A percentile compares a stretch with the other conserved stretches of the same genome.
phyloP scores from a whole-genome alignment of 2,888 invertebrate genomes.

The Leptodirus hochenwartii region DNA sequence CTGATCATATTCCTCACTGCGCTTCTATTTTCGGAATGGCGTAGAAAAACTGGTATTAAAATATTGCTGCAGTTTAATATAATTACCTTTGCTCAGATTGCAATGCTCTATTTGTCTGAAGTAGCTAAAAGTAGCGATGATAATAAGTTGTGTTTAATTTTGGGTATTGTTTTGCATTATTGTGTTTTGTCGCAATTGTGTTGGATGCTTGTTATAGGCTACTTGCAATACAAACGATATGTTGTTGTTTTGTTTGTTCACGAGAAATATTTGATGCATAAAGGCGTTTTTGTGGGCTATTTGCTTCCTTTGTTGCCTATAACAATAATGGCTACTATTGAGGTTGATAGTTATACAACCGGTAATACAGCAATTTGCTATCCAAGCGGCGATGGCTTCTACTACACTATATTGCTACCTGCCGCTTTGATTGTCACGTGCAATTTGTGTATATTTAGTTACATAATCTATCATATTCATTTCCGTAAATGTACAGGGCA shows the following conservation, averaged over 20 bases:
- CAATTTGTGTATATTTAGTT: conserved; percentile 36
- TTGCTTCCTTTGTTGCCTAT: conserved; percentile 36
- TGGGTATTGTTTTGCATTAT: conserved; percentile 47
- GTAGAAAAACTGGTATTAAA: conserved; percentile 27
- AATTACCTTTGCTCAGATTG: conserved; percentile 19
- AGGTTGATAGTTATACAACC: conserved; percentile 30
- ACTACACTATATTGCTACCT: conserved; percentile 36
- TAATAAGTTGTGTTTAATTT: conserved; percentile 33
- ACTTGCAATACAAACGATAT: conserved; percentile 44
- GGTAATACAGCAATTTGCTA: conserved; percentile 28
- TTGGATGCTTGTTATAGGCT: conserved; percentile 55
- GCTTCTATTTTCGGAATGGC: conserved; percentile 37
- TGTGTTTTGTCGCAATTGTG: conserved; percentile 46
- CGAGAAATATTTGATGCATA: conserved; percentile 23
- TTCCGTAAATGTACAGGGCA: too few species aligned
- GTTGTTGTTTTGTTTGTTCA: conserved; percentile 23
- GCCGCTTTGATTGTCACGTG: conserved; percentile 31
- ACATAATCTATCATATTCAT: conserved; percentile 35
- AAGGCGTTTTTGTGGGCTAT: conserved; percentile 46
- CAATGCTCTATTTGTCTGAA: conserved; percentile 22
- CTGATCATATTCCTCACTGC: conserved; percentile 32
- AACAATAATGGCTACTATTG: conserved; percentile 29
- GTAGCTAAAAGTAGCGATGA: conserved; percentile 20
- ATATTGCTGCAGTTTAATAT: conserved; percentile 22
- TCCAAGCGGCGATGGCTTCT: conserved; percentile 33